phyloP scores from a whole-genome alignment of 2,797 vertebrate genomes.

The Sebastes minor region DNA sequence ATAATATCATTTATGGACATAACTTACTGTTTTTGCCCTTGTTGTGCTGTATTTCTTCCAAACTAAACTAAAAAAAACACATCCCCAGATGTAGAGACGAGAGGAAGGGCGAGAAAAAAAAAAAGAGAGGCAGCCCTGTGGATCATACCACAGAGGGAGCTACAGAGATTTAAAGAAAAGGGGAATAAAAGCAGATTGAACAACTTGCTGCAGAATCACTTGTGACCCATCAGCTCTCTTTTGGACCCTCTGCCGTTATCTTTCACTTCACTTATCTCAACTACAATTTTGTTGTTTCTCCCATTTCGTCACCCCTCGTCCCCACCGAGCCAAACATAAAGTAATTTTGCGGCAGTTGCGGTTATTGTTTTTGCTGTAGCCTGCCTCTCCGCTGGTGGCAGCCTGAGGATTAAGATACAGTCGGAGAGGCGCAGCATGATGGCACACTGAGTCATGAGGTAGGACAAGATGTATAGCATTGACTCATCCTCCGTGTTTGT shows the following conservation, averaged over 20 bases:
- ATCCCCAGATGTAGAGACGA: slow-evolving; percentile 4
- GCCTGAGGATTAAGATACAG: slow-evolving; percentile 57
- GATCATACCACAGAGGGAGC: slow-evolving; percentile 23
- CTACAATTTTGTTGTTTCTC: not conserved
- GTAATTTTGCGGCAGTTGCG: slow-evolving; percentile 51
- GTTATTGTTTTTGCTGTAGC: slow-evolving; percentile 33
- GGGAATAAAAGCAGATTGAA: not conserved
- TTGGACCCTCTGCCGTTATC: not conserved
- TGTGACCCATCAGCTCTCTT: slow-evolving; percentile 1
- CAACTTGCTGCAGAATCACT: slow-evolving; percentile 18
- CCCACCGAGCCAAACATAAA: slow-evolving; percentile 35
- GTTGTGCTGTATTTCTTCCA: not conserved
- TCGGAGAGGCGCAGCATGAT: slow-evolving; percentile 28
- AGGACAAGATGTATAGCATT: slow-evolving; percentile 28
- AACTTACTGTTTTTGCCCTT: not conserved
- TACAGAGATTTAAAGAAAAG: slow-evolving; percentile 5
- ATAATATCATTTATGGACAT: not conserved
- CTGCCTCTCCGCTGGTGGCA: slow-evolving; percentile 26
- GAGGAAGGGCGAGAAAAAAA: not conserved
- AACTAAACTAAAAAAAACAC: not conserved
- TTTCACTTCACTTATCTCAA: not conserved
- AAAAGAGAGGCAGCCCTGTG: not conserved
- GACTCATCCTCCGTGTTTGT: not conserved
- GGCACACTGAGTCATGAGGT: slow-evolving; percentile 67
- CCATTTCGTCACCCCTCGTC: not conserved